Conservation (phyloP, 1,140 invertebrate species). For the Heliothis virescens region DNA sequence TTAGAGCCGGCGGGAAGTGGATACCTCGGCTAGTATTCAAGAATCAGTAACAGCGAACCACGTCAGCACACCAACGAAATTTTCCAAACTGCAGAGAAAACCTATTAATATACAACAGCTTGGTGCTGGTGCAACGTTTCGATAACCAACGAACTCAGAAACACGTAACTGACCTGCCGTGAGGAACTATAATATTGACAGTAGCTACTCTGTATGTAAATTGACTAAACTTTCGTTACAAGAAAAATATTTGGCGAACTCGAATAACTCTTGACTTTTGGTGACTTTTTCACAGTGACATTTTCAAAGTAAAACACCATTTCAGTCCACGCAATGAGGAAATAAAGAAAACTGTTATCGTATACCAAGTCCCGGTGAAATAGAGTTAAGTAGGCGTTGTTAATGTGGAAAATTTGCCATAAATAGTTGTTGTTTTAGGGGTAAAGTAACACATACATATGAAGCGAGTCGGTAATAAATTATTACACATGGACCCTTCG, state of each 20-base stretch:
- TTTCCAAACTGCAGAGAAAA: background rate
- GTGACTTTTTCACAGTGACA: constrained; percentile 9
- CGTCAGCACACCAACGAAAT: background rate
- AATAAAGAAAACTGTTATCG: constrained; percentile 16
- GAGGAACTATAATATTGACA: constrained; percentile 8
- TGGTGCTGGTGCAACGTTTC: background rate
- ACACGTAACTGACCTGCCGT: constrained; percentile 14
- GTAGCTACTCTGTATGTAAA: constrained; percentile 11
- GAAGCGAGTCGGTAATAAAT: constrained; percentile 68
- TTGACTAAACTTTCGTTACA: background rate
- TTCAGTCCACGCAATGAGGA: constrained; percentile 9
- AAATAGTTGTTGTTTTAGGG: constrained; percentile 31
- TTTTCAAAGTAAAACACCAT: background rate
- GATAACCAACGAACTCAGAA: constrained; percentile 1
- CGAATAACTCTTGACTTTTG: constrained; percentile 28
- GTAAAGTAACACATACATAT: constrained; percentile 46
- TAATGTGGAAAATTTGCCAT: constrained; percentile 25
- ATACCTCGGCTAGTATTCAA: background rate
- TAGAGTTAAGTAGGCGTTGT: constrained; percentile 19
- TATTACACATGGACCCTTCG: constrained; percentile 71
- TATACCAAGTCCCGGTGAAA: background rate
- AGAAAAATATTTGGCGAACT: background rate
- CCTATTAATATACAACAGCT: constrained; percentile 11
- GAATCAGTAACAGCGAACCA: background rate
- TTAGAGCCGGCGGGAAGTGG: background rate